Conservation (phyloP, 1,140 invertebrate genomes). For the Lasaia peninsularis region DNA sequence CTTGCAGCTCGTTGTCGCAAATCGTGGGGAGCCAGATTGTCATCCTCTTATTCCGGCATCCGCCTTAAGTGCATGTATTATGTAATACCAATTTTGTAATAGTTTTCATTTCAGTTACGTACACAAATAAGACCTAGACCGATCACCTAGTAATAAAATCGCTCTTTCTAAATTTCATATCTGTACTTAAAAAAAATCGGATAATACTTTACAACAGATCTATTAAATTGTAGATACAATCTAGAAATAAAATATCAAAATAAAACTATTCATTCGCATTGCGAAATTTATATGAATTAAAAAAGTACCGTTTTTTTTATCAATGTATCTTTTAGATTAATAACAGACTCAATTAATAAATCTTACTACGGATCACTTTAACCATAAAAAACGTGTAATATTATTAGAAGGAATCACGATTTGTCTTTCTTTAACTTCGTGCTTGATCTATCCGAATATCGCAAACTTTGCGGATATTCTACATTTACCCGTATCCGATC, state of each 20-base stretch:
- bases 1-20: slow-evolving; percentile 70
- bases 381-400: slow-evolving; percentile 39
- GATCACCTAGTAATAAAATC: no score
- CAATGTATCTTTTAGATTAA: no score
- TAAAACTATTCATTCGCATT: no score
- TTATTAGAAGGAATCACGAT: slow-evolving; percentile 35
- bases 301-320: background rate
- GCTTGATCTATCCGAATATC: slow-evolving; percentile 48
- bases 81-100: slow-evolving; percentile 37
- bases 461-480: slow-evolving; percentile 45
- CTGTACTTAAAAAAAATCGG: no score
- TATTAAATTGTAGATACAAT: no score
- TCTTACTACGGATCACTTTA: no score
- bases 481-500: slow-evolving; percentile 38
- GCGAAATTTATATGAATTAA: no score
- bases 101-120: background rate
- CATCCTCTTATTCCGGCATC: slow-evolving; percentile 65
- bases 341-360: no score
- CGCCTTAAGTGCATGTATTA: slow-evolving; percentile 68
- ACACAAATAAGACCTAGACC: no score
- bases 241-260: no score
- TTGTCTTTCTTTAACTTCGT: slow-evolving; percentile 46
- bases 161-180: no score
- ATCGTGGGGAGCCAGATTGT: slow-evolving; percentile 70
- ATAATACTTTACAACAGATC: no score